Evolutionary conservation across 2,797 vertebrate genomes (phyloP).

Genomic region (Pipistrellus kuhlii): DNA sequence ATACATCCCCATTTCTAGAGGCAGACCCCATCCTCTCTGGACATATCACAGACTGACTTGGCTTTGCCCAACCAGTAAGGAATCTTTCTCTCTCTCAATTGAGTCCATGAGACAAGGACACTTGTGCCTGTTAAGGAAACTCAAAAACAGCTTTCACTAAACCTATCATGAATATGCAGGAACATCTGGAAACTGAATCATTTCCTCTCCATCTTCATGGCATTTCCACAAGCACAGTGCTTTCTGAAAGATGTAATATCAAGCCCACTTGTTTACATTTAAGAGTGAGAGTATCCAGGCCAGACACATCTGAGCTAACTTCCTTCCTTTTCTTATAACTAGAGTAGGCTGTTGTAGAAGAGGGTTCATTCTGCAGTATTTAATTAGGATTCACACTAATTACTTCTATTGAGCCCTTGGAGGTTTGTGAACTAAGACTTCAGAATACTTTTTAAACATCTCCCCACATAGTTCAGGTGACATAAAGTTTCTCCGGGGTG

Average conservation of each 20-base stretch:
- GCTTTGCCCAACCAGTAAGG: not conserved
- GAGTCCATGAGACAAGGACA: not conserved
- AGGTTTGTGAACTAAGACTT: not conserved
- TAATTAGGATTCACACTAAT: not conserved
- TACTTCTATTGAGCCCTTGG: not conserved
- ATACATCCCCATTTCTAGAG: not conserved
- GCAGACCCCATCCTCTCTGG: not conserved
- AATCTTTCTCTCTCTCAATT: not conserved
- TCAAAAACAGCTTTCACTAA: slow-evolving; percentile 3
- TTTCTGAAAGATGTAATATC: not conserved
- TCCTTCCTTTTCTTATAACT: not conserved
- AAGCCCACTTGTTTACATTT: not conserved
- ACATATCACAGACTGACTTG: not conserved
- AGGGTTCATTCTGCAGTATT: not conserved
- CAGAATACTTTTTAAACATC: not conserved
- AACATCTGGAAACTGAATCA: not conserved
- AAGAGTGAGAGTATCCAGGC: not conserved
- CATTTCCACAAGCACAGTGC: not conserved
- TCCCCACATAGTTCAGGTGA: not conserved
- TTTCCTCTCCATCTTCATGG: not conserved
- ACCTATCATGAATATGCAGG: not conserved
- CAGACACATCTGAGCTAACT: not conserved
- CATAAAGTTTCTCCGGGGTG: not conserved
- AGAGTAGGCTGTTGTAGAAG: not conserved
- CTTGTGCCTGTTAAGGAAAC: not conserved